Base-by-base conservation (phyloP, 2,888 invertebrate genomes). In the Nymphalis polychloros region DNA sequence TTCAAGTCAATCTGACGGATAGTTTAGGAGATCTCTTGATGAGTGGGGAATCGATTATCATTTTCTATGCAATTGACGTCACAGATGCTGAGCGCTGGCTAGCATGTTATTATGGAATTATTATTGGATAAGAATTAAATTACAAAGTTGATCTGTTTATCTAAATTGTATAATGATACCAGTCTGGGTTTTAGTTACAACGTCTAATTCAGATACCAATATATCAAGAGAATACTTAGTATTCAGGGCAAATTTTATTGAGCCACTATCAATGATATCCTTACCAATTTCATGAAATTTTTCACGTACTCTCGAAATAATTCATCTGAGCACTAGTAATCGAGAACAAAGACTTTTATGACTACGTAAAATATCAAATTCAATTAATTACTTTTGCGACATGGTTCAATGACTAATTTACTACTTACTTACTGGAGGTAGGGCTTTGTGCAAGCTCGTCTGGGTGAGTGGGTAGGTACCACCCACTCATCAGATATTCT, bases 251-350 rank as follows among this genome's bases (percentile, higher is more conserved):
- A 64, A 60, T 64, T 59, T n/a, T 13, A 68, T 47, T 48, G 23
- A 35, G 64, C 53, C 68, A 46, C 55, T 64, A 64, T 64, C 60
- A 31, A 68, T 68, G 61, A 64, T 64, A 64, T 61, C 55, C 41
- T 60, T 49, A 64, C 61, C 31, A 61, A 55, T 68, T 68, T 55
- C 49, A 23, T 16, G 64, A 59, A 49, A 41, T 35, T 49, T 41
- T 13, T 19, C 57, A 48, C 20, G 48, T 57, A n/a, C 53, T 31
- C 16, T 53, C 23, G 53, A 53, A 27, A 27, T 31, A 31, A 53
- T 53, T 31, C 53, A 17, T 3, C 31, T 17, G 17, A 31, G 7
- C 23, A 53, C 31, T 53, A 31, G 27, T 53, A 53, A 53, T 53
- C 53, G 53, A 7, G 6, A 23, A 53, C 16, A 53, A 17, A 17